Evolutionary conservation across 1,140 invertebrate genomes (phyloP).

Genomic region (Probaryconus sp.): DNA sequence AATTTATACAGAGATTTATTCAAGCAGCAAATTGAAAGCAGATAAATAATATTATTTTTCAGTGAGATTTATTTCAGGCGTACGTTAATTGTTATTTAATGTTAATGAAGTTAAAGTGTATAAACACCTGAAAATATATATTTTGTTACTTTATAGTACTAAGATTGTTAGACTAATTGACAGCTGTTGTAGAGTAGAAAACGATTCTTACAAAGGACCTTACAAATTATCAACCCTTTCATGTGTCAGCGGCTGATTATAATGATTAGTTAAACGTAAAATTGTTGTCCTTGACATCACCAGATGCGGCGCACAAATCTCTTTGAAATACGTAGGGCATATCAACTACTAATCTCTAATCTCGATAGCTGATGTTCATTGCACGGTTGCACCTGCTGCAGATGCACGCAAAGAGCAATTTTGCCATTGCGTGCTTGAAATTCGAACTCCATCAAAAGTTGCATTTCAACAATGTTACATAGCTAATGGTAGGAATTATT

Average conservation of each 20-base stretch:
- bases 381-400: conserved; percentile 44
- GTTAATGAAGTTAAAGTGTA: too few species aligned
- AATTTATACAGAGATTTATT: too few species aligned
- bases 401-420: conserved; percentile 49
- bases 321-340: conserved; percentile 12
- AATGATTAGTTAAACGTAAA: conserved; percentile 17
- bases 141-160: background rate
- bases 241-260: background rate
- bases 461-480: conserved; percentile 40
- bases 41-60: too few species aligned
- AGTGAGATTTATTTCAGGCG: too few species aligned
- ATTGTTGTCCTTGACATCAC: conserved; percentile 21
- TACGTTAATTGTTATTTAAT: too few species aligned
- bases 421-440: conserved; percentile 44
- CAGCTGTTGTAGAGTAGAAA: conserved; percentile 5
- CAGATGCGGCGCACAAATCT: conserved; percentile 15
- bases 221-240: background rate
- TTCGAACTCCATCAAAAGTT: conserved; percentile 39
- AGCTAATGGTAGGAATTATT: conserved; percentile 35
- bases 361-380: conserved; percentile 47
- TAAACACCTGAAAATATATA: too few species aligned
- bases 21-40: too few species aligned
- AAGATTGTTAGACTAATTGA: conserved; percentile 12
- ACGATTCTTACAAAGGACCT: conserved; percentile 1
- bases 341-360: conserved; percentile 48